Conservation (phyloP, 1,140 invertebrate species). For the Metaphire vulgaris region DNA sequence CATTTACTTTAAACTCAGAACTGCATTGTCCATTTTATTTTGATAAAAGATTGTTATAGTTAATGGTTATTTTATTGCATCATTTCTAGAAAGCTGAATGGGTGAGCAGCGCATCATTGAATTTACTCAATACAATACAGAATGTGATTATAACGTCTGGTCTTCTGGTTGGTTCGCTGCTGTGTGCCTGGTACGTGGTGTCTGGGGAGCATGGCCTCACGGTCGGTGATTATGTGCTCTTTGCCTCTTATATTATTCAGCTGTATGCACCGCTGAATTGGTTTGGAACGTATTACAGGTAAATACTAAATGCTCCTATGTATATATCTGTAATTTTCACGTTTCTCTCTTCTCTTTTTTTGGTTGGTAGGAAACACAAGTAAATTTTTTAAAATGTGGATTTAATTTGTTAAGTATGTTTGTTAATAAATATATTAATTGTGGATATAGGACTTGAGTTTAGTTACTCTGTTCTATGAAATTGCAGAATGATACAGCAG, state of each 20-base stretch:
- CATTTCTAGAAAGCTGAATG: slow-evolving; percentile 73
- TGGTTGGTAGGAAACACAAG: neutral
- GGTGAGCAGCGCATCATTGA: slow-evolving; percentile 73
- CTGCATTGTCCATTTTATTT: too few relatives aligned
- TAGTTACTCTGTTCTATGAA: too few relatives aligned
- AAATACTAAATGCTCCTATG: slow-evolving; percentile 27
- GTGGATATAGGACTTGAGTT: too few relatives aligned
- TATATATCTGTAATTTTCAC: neutral
- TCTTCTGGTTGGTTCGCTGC: slow-evolving; percentile 73
- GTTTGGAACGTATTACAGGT: slow-evolving; percentile 97
- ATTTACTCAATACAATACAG: slow-evolving; percentile 80
- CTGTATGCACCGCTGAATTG: slow-evolving; percentile 93
- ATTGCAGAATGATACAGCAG: slow-evolving; percentile 80
- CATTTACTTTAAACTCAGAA: too few relatives aligned
- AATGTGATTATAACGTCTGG: slow-evolving; percentile 82
- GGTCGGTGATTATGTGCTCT: slow-evolving; percentile 89
- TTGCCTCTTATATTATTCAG: slow-evolving; percentile 89
- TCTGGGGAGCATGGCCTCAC: slow-evolving; percentile 63
- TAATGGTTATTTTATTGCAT: too few relatives aligned
- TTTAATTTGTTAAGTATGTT: too few relatives aligned
- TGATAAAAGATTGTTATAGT: neutral
- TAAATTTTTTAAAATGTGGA: neutral
- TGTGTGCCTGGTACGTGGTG: slow-evolving; percentile 72
- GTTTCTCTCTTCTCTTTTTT: neutral
- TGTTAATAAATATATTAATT: too few relatives aligned